These are phyloP conservation scores for Acheta domesticus DNA, from an alignment of 2,888 invertebrate genomes.

Conservation along the genomic window DNA sequence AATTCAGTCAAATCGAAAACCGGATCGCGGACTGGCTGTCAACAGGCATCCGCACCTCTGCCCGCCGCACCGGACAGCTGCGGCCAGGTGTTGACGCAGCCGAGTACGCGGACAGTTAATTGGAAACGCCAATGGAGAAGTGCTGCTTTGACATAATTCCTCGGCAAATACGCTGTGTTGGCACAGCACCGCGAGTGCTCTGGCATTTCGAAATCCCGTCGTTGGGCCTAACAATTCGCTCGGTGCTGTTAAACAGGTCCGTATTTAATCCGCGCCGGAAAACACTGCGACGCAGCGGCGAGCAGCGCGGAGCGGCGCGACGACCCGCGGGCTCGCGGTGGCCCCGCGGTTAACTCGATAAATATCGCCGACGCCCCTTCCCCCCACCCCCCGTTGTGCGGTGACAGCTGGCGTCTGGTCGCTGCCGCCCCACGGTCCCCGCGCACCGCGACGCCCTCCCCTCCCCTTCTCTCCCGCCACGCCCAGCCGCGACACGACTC, in stretches of 20 bases:
- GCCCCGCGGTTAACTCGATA: background rate
- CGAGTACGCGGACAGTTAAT: background rate
- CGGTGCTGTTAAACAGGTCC: background rate
- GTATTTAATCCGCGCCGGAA: background rate
- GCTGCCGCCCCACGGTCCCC: background rate
- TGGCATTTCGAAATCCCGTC: conserved; percentile 4
- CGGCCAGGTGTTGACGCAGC: background rate
- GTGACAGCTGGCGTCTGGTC: conserved; percentile 3
- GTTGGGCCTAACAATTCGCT: conserved; percentile 6
- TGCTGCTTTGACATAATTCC: conserved; percentile 1
- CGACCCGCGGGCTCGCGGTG: background rate
- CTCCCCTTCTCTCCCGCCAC: conserved; percentile 41
- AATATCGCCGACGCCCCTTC: background rate
- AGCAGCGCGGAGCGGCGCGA: no score
- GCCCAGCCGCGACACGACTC: conserved; percentile 19
- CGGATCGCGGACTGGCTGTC: background rate
- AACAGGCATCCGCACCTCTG: no score
- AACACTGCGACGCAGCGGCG: no score
- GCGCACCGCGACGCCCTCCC: background rate
- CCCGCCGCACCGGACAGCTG: background rate
- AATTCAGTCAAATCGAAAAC: background rate
- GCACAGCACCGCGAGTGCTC: background rate
- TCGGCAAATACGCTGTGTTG: background rate
- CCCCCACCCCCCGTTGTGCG: background rate
- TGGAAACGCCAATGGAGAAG: background rate